Evolutionary conservation across 2,888 invertebrate species (phyloP).

Genomic region (Schizotus pectinicornis): DNA sequence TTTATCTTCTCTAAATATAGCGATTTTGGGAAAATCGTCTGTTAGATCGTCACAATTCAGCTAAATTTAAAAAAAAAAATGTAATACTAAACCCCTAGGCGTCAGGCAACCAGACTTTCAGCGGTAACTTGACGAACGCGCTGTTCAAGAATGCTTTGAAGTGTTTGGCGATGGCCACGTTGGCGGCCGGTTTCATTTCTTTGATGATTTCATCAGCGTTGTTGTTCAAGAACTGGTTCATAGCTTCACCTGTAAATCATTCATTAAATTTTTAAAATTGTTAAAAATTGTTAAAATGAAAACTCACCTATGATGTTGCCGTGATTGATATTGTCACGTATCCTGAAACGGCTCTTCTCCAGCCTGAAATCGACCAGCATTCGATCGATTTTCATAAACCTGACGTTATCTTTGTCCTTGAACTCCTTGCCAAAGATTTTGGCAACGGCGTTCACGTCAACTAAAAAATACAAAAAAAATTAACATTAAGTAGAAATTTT

Average conservation of each 20-base stretch:
- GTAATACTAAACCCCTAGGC: conserved; percentile 38
- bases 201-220: conserved; percentile 81
- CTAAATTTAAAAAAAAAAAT: conserved; percentile 4
- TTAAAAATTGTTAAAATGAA: conserved; percentile 10
- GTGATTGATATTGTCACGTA: conserved; percentile 74
- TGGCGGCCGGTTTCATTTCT: conserved; percentile 82
- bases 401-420: conserved; percentile 63
- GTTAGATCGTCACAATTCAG: no score
- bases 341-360: conserved; percentile 72
- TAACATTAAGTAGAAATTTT: no score
- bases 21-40: no score
- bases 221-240: conserved; percentile 84
- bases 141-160: conserved; percentile 76
- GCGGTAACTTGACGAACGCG: conserved; percentile 74
- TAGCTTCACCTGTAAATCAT: conserved; percentile 70
- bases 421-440: conserved; percentile 74
- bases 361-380: conserved; percentile 75
- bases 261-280: conserved; percentile 15
- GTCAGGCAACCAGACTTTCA: conserved; percentile 70
- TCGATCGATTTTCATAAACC: conserved; percentile 73
- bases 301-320: conserved; percentile 75
- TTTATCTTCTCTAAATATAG: no score
- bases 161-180: conserved; percentile 73
- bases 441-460: conserved; percentile 72
- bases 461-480: conserved; percentile 57